A percentile compares a stretch with the other conserved stretches of the same genome.
phyloP scores from a whole-genome alignment of 2,797 vertebrate genomes.

The Hypotaenidia philippensis region DNA sequence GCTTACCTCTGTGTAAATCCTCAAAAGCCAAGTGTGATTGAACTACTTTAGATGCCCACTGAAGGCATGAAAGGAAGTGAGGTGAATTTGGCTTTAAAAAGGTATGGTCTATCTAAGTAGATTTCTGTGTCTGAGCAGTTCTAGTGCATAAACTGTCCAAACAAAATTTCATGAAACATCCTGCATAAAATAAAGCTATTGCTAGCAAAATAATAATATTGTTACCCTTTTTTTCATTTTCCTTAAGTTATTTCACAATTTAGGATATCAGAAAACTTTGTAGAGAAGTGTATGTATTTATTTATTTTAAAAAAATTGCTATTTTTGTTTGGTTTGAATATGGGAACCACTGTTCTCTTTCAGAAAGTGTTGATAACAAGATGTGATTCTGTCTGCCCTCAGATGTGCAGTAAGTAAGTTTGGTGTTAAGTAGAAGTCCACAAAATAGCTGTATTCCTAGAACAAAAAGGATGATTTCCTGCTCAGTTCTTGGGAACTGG shows the following conservation, averaged over 20 bases:
- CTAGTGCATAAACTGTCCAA: neutral
- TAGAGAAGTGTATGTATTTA: neutral
- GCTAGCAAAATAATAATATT: neutral
- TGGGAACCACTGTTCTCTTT: neutral
- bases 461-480: neutral
- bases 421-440: neutral
- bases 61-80: neutral
- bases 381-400: neutral
- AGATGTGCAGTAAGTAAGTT: neutral
- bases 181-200: slow-evolving; percentile 33
- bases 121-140: neutral
- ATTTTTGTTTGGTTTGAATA: neutral
- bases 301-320: neutral
- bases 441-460: neutral
- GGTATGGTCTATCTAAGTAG: neutral
- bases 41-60: neutral
- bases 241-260: neutral
- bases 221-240: neutral
- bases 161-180: neutral
- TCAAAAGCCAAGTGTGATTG: neutral
- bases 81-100: neutral
- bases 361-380: neutral
- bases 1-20: neutral
- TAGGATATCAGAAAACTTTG: neutral
- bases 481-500: neutral